A percentile compares a stretch with the other conserved stretches of the same genome.
phyloP scores from a whole-genome alignment of 2,888 invertebrate species.

The Boloria euphrosyne region DNA sequence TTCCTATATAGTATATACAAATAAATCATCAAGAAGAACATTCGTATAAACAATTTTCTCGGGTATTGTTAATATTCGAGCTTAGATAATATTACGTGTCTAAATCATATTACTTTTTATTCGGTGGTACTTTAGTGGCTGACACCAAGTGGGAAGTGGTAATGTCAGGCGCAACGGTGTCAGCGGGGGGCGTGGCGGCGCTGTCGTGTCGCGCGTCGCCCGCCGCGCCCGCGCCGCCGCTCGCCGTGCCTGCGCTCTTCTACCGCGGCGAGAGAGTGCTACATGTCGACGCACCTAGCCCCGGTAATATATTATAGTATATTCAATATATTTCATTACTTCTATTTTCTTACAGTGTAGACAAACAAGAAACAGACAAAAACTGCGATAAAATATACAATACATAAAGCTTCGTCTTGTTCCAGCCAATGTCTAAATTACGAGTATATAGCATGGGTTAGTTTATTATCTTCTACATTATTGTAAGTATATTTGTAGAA shows the following conservation, averaged over 20 bases:
- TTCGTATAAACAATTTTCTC: too few species aligned
- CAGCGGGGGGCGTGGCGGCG: slow-evolving; percentile 61
- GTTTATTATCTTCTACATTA: too few species aligned
- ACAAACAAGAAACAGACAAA: too few species aligned
- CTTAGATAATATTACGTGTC: background rate
- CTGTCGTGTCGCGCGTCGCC: slow-evolving; percentile 50
- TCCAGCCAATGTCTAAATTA: too few species aligned
- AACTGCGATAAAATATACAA: too few species aligned
- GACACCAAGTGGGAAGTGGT: slow-evolving; percentile 55
- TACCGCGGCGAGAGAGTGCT: slow-evolving; percentile 56
- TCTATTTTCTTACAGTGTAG: too few species aligned
- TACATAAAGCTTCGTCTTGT: too few species aligned
- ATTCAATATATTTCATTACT: too few species aligned
- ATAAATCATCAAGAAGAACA: too few species aligned
- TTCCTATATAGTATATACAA: background rate
- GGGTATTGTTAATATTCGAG: too few species aligned
- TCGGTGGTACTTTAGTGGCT: slow-evolving; percentile 44
- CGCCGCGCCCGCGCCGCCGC: slow-evolving; percentile 34
- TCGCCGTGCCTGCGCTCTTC: slow-evolving; percentile 52
- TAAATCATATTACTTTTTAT: background rate
- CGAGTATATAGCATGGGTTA: too few species aligned
- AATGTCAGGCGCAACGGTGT: slow-evolving; percentile 47
- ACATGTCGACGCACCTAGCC: slow-evolving; percentile 78
- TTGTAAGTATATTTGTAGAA: too few species aligned
- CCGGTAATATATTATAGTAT: slow-evolving; percentile 58